Conservation (phyloP, 2,113 vertebrate species). For the Ciconia maguari region DNA sequence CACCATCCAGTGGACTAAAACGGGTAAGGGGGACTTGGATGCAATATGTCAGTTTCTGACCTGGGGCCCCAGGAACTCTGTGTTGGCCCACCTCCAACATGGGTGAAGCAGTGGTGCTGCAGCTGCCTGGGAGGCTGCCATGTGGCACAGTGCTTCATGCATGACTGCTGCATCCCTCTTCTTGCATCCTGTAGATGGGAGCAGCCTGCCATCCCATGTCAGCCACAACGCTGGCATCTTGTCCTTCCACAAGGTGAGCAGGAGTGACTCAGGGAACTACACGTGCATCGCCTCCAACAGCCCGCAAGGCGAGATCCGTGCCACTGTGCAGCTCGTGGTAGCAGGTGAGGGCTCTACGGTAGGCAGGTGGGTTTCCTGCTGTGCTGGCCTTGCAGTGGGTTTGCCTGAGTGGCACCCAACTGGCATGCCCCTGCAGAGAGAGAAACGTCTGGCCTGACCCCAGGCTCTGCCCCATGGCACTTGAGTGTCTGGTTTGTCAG, state of each 20-base stretch:
- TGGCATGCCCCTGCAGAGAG: not conserved
- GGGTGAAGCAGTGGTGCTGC: not conserved
- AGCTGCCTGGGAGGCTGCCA: accelerated
- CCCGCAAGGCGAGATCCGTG: conserved; percentile 91
- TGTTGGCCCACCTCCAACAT: accelerated
- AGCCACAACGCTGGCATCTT: conserved; percentile 84
- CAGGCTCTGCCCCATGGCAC: accelerated
- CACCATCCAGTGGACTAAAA: conserved; percentile 90
- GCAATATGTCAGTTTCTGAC: not conserved
- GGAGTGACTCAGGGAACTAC: conserved; percentile 89
- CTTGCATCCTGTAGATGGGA: conserved; percentile 80
- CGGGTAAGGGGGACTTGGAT: conserved; percentile 75
- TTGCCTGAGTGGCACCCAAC: not conserved
- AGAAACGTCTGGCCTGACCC: not conserved
- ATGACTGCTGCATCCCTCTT: not conserved
- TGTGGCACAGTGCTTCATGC: accelerated
- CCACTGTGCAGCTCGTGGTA: conserved; percentile 86
- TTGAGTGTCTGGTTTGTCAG: not conserved
- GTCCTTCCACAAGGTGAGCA: conserved; percentile 87
- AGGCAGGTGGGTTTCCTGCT: not conserved
- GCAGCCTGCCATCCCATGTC: conserved; percentile 82
- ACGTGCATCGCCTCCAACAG: conserved; percentile 91
- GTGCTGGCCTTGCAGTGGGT: not conserved
- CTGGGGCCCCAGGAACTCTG: not conserved
- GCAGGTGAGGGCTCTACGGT: conserved; percentile 77